Evolutionary conservation across 2,888 invertebrate genomes (phyloP), one percentile per base, ranked within the genome.

Genomic region (Panopea generosa): DNA sequence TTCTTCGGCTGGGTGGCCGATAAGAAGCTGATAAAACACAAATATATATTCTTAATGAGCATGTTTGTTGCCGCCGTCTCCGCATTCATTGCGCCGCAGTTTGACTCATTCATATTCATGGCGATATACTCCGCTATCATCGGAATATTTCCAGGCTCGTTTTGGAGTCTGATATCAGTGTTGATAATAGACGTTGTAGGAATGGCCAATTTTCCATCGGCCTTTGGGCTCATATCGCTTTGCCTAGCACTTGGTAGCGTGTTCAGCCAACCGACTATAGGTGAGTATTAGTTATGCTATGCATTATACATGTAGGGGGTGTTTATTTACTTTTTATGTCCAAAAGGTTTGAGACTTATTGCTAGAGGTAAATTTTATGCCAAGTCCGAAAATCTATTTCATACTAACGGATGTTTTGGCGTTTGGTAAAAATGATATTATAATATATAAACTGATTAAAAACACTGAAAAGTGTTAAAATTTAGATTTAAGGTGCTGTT

Each of bases 1-100:
- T 95, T 95, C 0, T 94, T 96, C 0, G 96, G 96, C 2, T 96
- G 95, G 94, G 92, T 96, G 0, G 95, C 96, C 3, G 96, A 96
- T 88, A 52, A 49, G 38, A 57, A 68, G 11, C n/a, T 96, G 1
- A 95, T 96, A 82, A 95, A 95, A 90, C 94, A 95, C 9, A 67
- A 49, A 43, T 45, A 70, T 22, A 59, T 81, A n/a, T 83, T 77
- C 59, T 38, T 71, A 7, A 45, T 72, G 11, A 60, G 72, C 16
- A 70, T 74, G 61, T 7, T 73, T 2, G 47, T 77, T 3, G 53
- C 72, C 27, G 67, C 74, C 6, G 18, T 77, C 3, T 72, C 72
- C 22, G 52, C 70, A 14, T 74, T 84, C 38, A 55, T 80, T 0
- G 72, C 83, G 1, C 83, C 83, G 0, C 18, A 62, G 11, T 63